These are phyloP conservation scores for Typhlichthys eigenmanni DNA, from an alignment of 2,797 vertebrate species.

Conservation along the genomic window DNA sequence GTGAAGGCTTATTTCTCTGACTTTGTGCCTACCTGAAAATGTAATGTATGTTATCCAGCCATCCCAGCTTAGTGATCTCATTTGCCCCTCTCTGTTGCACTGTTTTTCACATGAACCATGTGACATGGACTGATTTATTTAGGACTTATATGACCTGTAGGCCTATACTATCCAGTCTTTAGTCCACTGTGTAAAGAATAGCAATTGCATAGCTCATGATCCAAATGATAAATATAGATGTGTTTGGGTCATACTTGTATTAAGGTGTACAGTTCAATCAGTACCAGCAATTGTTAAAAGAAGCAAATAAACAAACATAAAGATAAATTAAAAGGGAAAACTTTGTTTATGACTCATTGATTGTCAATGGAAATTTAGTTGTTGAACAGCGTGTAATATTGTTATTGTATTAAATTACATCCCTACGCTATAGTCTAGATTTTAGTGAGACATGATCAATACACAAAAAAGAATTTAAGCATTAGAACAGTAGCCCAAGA, in stretches of 20 bases:
- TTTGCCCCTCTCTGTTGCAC: constrained; percentile 59
- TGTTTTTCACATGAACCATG: constrained; percentile 30
- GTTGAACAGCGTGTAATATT: constrained; percentile 28
- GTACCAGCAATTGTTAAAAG: constrained; percentile 41
- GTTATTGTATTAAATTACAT: too few species aligned
- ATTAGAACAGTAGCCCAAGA: too few species aligned
- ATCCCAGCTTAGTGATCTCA: constrained; percentile 55
- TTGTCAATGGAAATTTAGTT: constrained; percentile 44
- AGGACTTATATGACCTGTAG: constrained; percentile 37
- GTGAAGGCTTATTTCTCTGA: constrained; percentile 66
- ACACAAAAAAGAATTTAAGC: too few species aligned
- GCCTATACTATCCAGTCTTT: constrained; percentile 44
- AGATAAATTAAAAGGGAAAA: constrained; percentile 57
- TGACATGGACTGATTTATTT: constrained; percentile 41
- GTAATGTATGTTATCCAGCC: constrained; percentile 62
- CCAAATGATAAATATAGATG: constrained; percentile 34
- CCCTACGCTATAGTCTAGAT: too few species aligned
- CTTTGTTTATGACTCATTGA: constrained; percentile 53
- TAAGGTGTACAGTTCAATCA: constrained; percentile 35
- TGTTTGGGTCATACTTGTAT: constrained; percentile 46
- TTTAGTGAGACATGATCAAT: too few species aligned
- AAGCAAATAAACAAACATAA: constrained; percentile 41
- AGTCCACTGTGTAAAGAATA: constrained; percentile 20
- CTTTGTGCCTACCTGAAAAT: constrained; percentile 72
- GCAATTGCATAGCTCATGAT: constrained; percentile 38